Percentiles rank a stretch among this genome's conserved stretches.
Evolutionary conservation across 2,797 vertebrate genomes (phyloP).

Genomic region (Protosalanx chinensis): DNA sequence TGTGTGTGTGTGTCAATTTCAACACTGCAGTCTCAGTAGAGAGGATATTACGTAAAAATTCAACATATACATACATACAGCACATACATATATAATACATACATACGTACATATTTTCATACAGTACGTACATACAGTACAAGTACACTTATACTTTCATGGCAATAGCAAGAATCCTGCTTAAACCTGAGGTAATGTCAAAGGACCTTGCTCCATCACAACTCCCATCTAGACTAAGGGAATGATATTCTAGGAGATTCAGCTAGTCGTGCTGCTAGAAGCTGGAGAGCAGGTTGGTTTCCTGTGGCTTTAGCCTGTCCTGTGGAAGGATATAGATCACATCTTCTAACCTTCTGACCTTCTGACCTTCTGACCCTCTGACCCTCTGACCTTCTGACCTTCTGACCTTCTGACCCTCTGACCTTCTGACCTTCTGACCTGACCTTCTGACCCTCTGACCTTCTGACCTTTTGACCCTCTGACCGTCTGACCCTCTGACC

Average conservation of each 20-base stretch:
- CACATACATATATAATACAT: no score
- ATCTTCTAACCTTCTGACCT: neutral
- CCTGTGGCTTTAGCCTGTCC: neutral
- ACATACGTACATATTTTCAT: no score
- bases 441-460: no score
- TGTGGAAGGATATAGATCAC: neutral
- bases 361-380: neutral
- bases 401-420: neutral
- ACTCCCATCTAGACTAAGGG: neutral
- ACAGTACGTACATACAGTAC: no score
- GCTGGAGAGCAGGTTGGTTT: neutral
- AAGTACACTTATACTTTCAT: no score
- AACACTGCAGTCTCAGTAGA: constrained; percentile 27
- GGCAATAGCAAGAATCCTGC: neutral
- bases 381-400: no score
- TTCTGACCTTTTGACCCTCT: no score
- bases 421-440: neutral
- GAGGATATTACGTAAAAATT: no score
- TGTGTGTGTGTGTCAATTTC: constrained; percentile 22
- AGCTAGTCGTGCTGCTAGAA: neutral
- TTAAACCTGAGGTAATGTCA: neutral
- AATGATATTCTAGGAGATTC: neutral
- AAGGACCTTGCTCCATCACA: neutral
- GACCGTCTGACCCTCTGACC: no score
- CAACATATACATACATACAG: neutral